Evolutionary conservation across 2,888 invertebrate genomes (phyloP).

Genomic region (Dastarcus helophoroides): DNA sequence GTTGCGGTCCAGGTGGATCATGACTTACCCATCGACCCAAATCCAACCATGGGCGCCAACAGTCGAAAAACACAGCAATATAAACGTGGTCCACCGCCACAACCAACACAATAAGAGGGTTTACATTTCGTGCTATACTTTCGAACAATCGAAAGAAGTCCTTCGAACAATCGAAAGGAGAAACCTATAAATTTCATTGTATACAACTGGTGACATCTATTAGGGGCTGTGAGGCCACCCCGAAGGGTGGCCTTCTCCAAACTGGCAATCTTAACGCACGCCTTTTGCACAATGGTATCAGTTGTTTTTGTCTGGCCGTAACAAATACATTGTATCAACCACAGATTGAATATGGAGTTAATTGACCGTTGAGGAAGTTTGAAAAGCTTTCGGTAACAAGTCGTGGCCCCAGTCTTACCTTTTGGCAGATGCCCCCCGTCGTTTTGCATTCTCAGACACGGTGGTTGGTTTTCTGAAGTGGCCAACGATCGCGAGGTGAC

Average conservation of each 20-base stretch:
- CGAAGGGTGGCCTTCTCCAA: conserved; percentile 15
- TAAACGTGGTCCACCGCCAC: conserved; percentile 8
- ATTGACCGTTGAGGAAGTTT: conserved; percentile 29
- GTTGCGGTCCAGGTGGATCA: conserved; percentile 27
- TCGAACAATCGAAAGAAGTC: too few species aligned
- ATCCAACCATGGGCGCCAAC: not conserved
- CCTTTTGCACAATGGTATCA: conserved; percentile 15
- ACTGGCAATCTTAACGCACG: conserved; percentile 13
- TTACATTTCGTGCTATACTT: conserved; percentile 23
- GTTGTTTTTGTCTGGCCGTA: conserved; percentile 9
- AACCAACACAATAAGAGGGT: conserved; percentile 20
- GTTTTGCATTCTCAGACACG: conserved; percentile 13
- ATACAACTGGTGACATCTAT: conserved; percentile 25
- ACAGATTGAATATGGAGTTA: conserved; percentile 30
- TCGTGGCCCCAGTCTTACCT: conserved; percentile 15
- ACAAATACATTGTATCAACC: conserved; percentile 28
- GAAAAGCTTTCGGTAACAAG: conserved; percentile 19
- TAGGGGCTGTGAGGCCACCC: conserved; percentile 22
- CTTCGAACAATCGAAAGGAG: conserved; percentile 20
- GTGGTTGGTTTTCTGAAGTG: too few species aligned
- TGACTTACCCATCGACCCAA: conserved; percentile 19
- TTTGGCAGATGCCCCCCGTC: conserved; percentile 17
- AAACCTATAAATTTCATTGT: conserved; percentile 21
- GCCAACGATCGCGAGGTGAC: not conserved
- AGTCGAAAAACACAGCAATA: too few species aligned